Percentiles rank a stretch among this genome's conserved stretches.
Conservation (phyloP, 2,113 vertebrate species). For the Pygoscelis adeliae region DNA sequence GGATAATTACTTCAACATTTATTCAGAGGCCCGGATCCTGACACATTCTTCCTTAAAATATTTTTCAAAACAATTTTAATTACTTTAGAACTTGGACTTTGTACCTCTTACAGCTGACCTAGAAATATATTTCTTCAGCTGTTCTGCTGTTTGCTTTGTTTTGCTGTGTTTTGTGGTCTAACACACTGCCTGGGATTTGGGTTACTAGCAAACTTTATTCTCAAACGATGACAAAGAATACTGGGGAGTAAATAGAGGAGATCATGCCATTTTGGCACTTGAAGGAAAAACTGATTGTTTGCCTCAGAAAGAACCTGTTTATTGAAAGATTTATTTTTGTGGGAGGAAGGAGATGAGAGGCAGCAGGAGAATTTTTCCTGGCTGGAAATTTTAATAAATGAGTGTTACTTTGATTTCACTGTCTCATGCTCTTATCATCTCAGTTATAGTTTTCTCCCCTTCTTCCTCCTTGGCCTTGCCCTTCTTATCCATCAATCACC, state of each 20-base stretch:
- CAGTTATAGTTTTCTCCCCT: not conserved
- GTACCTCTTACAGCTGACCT: not conserved
- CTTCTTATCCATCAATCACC: not conserved
- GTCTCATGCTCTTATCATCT: not conserved
- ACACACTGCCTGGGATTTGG: not conserved
- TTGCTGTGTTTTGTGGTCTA: not conserved
- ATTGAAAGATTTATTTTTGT: not conserved
- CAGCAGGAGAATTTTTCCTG: not conserved
- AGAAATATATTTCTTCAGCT: not conserved
- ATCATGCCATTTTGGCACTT: not conserved
- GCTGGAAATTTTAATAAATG: not conserved
- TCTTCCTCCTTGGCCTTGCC: not conserved
- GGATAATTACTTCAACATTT: not conserved
- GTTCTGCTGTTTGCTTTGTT: not conserved
- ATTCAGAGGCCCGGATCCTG: not conserved
- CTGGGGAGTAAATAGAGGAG: not conserved
- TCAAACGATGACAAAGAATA: not conserved
- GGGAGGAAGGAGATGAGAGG: not conserved
- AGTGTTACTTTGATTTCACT: not conserved
- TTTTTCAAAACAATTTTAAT: not conserved
- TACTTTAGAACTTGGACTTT: not conserved
- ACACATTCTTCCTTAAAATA: not conserved
- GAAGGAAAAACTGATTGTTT: not conserved
- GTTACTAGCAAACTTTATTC: not conserved
- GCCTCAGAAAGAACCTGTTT: not conserved